These are phyloP conservation scores for Pachydiplax longipennis DNA, from an alignment of 2,888 invertebrate species.

Conservation along the genomic window DNA sequence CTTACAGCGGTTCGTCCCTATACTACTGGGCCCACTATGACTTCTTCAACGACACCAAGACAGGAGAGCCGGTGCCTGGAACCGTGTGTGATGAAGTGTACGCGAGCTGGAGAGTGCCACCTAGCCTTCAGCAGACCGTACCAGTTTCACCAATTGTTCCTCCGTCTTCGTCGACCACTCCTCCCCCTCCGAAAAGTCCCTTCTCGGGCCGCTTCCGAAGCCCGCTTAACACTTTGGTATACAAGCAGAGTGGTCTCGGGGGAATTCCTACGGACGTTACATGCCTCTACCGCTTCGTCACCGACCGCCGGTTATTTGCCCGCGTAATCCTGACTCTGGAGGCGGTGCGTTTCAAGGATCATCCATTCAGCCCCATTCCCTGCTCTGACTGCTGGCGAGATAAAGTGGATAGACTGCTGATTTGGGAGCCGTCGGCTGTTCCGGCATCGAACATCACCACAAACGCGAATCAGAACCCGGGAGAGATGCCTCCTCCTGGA, in stretches of 20 bases:
- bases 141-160: neutral
- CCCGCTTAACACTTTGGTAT: constrained; percentile 86
- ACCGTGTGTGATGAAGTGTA: constrained; percentile 89
- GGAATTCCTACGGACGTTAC: constrained; percentile 69
- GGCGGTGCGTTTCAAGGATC: constrained; percentile 83
- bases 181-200: constrained; percentile 44
- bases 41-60: constrained; percentile 89
- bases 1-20: constrained; percentile 91
- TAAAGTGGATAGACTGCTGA: constrained; percentile 81
- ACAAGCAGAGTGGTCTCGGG: constrained; percentile 74
- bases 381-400: constrained; percentile 89
- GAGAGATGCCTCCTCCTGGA: constrained; percentile 49
- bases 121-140: neutral
- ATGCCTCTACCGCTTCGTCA: constrained; percentile 84
- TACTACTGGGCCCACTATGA: constrained; percentile 96
- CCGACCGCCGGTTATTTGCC: constrained; percentile 81
- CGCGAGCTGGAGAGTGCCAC: constrained; percentile 79
- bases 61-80: constrained; percentile 81
- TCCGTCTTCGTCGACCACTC: neutral
- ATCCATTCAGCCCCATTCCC: constrained; percentile 79
- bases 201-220: constrained; percentile 76
- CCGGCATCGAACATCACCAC: constrained; percentile 57
- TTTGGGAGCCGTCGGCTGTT: constrained; percentile 73
- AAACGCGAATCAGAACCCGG: constrained; percentile 66
- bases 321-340: constrained; percentile 79